Evolutionary conservation across 1,140 invertebrate genomes (phyloP).

Genomic region (Thaumetopoea pityocampa): DNA sequence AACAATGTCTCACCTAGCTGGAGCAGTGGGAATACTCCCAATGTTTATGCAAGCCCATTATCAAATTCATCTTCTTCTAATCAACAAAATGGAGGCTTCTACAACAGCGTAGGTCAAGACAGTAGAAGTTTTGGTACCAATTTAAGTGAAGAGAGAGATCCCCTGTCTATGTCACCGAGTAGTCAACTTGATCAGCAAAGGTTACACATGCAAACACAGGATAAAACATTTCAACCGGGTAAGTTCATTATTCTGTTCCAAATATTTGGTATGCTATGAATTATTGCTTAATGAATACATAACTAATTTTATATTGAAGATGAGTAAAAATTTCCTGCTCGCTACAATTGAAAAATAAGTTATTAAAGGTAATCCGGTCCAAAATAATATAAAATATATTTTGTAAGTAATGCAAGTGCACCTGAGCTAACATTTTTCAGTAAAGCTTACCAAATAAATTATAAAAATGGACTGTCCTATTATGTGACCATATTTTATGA

Average conservation of each 20-base stretch:
- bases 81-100: slow-evolving; percentile 75
- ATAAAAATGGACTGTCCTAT: too few species aligned
- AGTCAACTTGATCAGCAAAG: slow-evolving; percentile 75
- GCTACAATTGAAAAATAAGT: too few species aligned
- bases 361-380: too few species aligned
- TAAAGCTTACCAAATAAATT: too few species aligned
- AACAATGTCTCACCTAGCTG: slow-evolving; percentile 75
- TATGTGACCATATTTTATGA: too few species aligned
- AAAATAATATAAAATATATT: too few species aligned
- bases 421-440: too few species aligned
- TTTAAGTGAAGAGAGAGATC: slow-evolving; percentile 74
- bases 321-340: too few species aligned
- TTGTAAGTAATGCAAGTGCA: too few species aligned
- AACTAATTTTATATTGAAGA: too few species aligned
- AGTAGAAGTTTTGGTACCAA: slow-evolving; percentile 55
- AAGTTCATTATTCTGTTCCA: slow-evolving; percentile 7
- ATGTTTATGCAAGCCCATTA: slow-evolving; percentile 53
- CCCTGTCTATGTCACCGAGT: slow-evolving; percentile 71
- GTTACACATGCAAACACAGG: slow-evolving; percentile 46
- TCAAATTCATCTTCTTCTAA: slow-evolving; percentile 61
- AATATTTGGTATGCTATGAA: too few species aligned
- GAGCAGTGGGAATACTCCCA: slow-evolving; percentile 69
- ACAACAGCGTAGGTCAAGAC: slow-evolving; percentile 59
- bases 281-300: too few species aligned
- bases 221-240: slow-evolving; percentile 66